A percentile compares a stretch with the other conserved stretches of the same genome.
phyloP scores from a whole-genome alignment of 2,888 invertebrate genomes.

The Drosophila longiperda region DNA sequence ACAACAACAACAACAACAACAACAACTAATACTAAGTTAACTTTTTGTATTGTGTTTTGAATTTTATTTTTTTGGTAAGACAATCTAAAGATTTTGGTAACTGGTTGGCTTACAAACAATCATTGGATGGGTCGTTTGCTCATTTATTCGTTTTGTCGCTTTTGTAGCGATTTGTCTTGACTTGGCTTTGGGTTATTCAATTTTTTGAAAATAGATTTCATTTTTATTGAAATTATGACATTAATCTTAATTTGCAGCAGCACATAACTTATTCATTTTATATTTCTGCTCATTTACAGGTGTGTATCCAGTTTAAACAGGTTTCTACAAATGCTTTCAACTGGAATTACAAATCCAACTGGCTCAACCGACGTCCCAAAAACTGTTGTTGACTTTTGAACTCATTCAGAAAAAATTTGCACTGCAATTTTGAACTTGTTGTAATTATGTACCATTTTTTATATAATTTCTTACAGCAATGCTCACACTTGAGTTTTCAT shows the following conservation, averaged over 20 bases:
- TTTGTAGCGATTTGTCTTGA: slow-evolving; percentile 11
- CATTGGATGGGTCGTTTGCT: slow-evolving; percentile 13
- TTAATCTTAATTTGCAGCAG: slow-evolving; percentile 78
- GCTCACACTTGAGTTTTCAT: background rate
- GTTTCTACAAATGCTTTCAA: slow-evolving; percentile 29
- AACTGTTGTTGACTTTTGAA: slow-evolving; percentile 46
- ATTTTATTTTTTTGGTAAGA: slow-evolving; percentile 26
- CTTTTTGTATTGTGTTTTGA: slow-evolving; percentile 4
- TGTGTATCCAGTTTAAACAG: slow-evolving; percentile 62
- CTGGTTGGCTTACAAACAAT: slow-evolving; percentile 52
- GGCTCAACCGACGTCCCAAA: slow-evolving; percentile 29
- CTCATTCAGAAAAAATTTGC: slow-evolving; percentile 56
- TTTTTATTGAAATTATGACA: slow-evolving; percentile 82
- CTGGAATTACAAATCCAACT: slow-evolving; percentile 2
- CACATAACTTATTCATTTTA: slow-evolving; percentile 75
- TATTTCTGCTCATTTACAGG: slow-evolving; percentile 64
- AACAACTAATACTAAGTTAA: slow-evolving; percentile 11
- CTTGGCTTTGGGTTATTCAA: slow-evolving; percentile 14
- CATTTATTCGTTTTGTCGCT: slow-evolving; percentile 10
- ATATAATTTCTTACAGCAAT: background rate
- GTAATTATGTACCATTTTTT: slow-evolving; percentile 10
- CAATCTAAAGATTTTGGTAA: slow-evolving; percentile 43
- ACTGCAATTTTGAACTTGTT: slow-evolving; percentile 30
- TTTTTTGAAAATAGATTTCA: slow-evolving; percentile 71
- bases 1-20: slow-evolving; percentile 11